Percentiles rank a stretch among this genome's conserved stretches.
Evolutionary conservation across 2,888 invertebrate genomes (phyloP).

Genomic region (Phragmatobia fuliginosa): DNA sequence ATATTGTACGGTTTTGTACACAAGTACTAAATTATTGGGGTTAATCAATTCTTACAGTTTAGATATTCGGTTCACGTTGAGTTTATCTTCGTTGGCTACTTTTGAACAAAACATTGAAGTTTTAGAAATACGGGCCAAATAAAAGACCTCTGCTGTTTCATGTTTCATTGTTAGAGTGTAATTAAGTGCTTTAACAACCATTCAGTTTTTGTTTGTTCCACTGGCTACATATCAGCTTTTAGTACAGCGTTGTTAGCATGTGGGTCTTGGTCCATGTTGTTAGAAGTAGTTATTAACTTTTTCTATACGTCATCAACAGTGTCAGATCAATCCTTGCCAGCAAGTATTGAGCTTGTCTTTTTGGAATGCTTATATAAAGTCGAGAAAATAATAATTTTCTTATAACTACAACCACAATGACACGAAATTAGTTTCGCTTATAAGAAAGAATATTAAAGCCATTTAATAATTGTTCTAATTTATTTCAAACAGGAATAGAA

Average conservation of each 20-base stretch:
- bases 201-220: neutral
- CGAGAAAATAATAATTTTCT: no score
- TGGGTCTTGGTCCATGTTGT: neutral
- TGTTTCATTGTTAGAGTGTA: neutral
- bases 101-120: neutral
- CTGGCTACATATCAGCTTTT: neutral
- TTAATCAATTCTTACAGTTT: neutral
- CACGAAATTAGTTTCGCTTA: neutral
- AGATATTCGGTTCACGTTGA: neutral
- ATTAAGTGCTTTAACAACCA: neutral
- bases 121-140: neutral
- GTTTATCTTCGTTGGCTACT: neutral
- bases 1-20: neutral
- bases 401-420: no score
- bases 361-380: no score
- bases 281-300: no score
- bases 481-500: neutral
- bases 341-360: no score
- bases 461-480: neutral
- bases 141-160: neutral
- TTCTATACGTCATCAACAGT: no score
- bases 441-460: neutral
- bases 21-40: conserved; percentile 6
- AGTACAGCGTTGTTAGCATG: neutral
- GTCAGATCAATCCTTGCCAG: no score